These are phyloP conservation scores for Ophion slaviceki DNA, from an alignment of 2,888 invertebrate species.

Conservation along the genomic window DNA sequence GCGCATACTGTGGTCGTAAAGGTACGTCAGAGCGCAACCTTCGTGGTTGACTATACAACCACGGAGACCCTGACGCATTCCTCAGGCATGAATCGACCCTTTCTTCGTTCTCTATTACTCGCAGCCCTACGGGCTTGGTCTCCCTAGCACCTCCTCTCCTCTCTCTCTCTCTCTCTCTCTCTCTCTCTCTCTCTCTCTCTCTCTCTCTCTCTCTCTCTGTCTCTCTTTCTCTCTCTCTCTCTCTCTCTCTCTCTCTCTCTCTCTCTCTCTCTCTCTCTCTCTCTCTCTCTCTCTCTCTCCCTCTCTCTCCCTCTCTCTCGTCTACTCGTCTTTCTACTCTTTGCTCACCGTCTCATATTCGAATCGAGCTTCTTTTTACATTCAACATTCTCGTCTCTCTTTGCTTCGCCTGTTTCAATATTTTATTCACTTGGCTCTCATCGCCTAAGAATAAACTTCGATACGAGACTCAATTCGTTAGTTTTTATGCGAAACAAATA, in stretches of 20 bases:
- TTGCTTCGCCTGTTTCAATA: background rate
- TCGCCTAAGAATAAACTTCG: background rate
- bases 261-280: background rate
- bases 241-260: constrained; percentile 14
- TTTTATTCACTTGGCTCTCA: background rate
- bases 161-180: constrained; percentile 4
- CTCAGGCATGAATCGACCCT: constrained; percentile 52
- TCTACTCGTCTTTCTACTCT: constrained; percentile 30
- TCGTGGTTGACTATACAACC: constrained; percentile 38
- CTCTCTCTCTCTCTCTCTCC: background rate
- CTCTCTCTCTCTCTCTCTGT: background rate
- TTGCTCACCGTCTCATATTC: constrained; percentile 14
- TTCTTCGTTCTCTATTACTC: constrained; percentile 21
- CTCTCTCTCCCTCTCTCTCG: constrained; percentile 12
- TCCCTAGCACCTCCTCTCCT: background rate
- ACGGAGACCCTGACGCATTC: constrained; percentile 53
- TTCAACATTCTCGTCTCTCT: constrained; percentile 8
- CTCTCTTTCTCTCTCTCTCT: background rate
- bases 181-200: constrained; percentile 5
- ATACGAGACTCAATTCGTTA: background rate
- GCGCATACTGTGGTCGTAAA: constrained; percentile 6
- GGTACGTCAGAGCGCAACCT: constrained; percentile 21
- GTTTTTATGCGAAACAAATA: too few relatives aligned
- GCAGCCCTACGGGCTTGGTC: constrained; percentile 28
- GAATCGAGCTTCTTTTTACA: constrained; percentile 14